Evolutionary conservation across 1,140 invertebrate species (phyloP).

Genomic region (Heliconius nattereri): DNA sequence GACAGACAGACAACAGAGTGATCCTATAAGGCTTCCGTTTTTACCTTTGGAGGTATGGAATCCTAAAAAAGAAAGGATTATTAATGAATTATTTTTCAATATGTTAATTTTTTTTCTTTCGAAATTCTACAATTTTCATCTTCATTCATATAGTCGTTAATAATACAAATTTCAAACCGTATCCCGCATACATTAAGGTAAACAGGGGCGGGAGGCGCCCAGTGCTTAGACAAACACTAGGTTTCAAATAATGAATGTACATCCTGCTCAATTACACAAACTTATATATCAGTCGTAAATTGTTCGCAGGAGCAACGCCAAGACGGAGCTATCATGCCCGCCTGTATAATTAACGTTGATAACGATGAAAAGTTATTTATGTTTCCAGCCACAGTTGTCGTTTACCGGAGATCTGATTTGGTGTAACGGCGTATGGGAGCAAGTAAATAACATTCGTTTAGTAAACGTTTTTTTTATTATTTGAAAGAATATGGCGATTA

Average conservation of each 20-base stretch:
- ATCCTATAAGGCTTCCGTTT: no score
- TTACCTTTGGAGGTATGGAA: no score
- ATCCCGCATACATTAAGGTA: no score
- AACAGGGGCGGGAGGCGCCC: no score
- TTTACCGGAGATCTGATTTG: not conserved
- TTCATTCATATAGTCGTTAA: no score
- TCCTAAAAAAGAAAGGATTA: no score
- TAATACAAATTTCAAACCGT: no score
- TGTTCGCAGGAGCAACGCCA: not conserved
- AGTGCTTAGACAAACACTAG: no score
- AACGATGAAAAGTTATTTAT: not conserved
- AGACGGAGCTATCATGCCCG: not conserved
- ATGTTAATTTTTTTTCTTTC: no score
- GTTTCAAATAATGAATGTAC: not conserved
- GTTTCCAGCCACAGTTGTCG: not conserved
- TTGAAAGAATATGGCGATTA: not conserved
- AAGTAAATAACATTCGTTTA: not conserved
- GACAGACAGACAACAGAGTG: no score
- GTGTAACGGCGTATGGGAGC: not conserved
- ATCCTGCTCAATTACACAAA: not conserved
- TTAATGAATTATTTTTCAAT: no score
- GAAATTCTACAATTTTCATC: no score
- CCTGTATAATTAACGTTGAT: conserved; percentile 1
- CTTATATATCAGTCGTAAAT: not conserved
- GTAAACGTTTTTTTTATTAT: not conserved